phyloP scores from a whole-genome alignment of 2,888 invertebrate species.

The Apodemia zela region DNA sequence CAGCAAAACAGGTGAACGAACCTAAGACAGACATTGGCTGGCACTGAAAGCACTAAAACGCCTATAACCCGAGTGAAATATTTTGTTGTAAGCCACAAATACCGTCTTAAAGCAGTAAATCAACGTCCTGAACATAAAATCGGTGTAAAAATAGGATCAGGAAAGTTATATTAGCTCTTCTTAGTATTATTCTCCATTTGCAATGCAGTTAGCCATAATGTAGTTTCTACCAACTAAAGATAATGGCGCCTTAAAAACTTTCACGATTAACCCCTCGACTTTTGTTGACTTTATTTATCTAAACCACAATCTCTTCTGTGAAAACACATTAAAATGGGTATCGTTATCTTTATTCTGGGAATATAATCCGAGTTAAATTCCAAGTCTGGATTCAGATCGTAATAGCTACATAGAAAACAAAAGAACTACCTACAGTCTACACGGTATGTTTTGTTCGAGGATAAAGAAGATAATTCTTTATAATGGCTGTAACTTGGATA shows the following conservation, averaged over 20 bases:
- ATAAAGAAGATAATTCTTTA: constrained; percentile 2
- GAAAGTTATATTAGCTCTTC: constrained; percentile 36
- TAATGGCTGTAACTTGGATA: background rate
- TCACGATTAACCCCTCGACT: constrained; percentile 45
- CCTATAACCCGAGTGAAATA: constrained; percentile 50
- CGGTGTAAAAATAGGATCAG: constrained; percentile 51
- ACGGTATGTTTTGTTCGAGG: background rate
- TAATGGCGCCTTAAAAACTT: constrained; percentile 41
- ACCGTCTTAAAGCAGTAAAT: constrained; percentile 54
- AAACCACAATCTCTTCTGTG: constrained; percentile 67
- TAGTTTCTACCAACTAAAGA: constrained; percentile 16
- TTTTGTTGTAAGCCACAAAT: constrained; percentile 56
- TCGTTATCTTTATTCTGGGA: constrained; percentile 60
- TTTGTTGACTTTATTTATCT: constrained; percentile 49
- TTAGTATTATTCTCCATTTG: constrained; percentile 13
- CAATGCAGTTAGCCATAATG: constrained; percentile 25
- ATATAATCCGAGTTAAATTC: constrained; percentile 23
- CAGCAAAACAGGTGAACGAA: constrained; percentile 51
- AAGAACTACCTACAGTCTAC: no score
- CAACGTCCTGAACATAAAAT: constrained; percentile 47
- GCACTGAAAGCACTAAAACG: constrained; percentile 55
- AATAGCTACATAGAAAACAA: constrained; percentile 39
- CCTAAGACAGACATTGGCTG: constrained; percentile 47
- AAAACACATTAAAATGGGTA: constrained; percentile 53
- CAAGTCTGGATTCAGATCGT: background rate